A percentile compares a stretch with the other conserved stretches of the same genome.
Evolutionary conservation across 2,888 invertebrate genomes (phyloP).

Genomic region (Campoplex capitator): DNA sequence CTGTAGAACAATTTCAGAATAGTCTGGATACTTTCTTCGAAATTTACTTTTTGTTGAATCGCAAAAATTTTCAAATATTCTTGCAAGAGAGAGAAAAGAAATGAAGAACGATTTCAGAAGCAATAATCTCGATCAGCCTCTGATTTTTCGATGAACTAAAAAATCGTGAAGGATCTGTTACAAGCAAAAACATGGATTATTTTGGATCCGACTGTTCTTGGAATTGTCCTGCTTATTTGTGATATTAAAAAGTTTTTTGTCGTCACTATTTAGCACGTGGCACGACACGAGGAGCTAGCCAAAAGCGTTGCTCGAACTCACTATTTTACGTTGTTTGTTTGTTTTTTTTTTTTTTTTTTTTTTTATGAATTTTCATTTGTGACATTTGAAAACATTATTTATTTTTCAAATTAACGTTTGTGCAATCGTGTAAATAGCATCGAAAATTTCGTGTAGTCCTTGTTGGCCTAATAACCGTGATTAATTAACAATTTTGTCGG

Average conservation of each 20-base stretch:
- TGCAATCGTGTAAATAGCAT: conserved; percentile 56
- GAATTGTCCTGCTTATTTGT: conserved; percentile 29
- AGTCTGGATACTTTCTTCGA: neutral
- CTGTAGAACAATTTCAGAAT: neutral
- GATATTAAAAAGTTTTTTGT: conserved; percentile 57
- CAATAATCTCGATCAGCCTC: neutral
- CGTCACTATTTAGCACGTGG: conserved; percentile 57
- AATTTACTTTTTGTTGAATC: neutral
- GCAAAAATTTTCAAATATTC: neutral
- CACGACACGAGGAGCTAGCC: conserved; percentile 55
- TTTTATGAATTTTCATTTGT: neutral
- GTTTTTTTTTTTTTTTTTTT: neutral
- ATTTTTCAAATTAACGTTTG: conserved; percentile 12
- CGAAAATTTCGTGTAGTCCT: conserved; percentile 40
- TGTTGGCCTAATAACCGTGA: conserved; percentile 33
- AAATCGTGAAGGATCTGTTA: neutral
- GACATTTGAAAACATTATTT: conserved; percentile 3
- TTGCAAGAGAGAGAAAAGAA: neutral
- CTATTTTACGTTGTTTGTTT: conserved; percentile 1
- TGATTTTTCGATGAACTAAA: neutral
- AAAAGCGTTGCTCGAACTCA: conserved; percentile 45
- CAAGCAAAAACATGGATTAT: neutral
- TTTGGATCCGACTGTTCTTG: neutral
- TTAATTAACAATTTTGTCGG: conserved; percentile 28
- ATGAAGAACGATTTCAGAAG: neutral